Conservation (phyloP, 2,888 invertebrate genomes). For the Epicampocera succincta region DNA sequence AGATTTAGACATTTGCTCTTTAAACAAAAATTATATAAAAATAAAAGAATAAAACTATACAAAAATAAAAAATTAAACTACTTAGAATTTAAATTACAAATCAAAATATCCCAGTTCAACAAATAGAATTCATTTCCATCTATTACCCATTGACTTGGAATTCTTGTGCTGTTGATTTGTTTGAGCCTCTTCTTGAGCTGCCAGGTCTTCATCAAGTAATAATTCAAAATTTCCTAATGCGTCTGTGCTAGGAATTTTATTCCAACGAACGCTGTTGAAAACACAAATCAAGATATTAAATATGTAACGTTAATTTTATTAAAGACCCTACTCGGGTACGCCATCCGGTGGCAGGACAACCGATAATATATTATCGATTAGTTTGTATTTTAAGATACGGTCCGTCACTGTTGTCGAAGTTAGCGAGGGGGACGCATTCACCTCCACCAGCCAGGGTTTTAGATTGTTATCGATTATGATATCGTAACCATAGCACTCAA, state of each 20-base stretch:
- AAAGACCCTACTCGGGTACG: constrained; percentile 85
- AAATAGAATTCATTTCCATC: constrained; percentile 76
- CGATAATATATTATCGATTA: constrained; percentile 95
- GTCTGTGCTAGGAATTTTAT: constrained; percentile 89
- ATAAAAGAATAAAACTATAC: neutral
- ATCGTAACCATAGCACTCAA: constrained; percentile 93
- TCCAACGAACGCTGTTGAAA: constrained; percentile 87
- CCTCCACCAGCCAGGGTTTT: constrained; percentile 96
- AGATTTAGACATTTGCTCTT: too few species aligned
- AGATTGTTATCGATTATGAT: constrained; percentile 96
- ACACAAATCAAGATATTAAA: constrained; percentile 16
- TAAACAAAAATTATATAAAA: too few species aligned
- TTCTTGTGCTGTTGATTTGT: constrained; percentile 69
- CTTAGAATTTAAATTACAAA: neutral
- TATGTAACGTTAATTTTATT: neutral
- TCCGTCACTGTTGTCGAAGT: constrained; percentile 97
- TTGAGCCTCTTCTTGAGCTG: constrained; percentile 71
- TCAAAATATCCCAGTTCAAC: neutral
- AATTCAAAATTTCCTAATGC: constrained; percentile 92
- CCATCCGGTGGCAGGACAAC: constrained; percentile 94
- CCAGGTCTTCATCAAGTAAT: constrained; percentile 90
- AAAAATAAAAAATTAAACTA: neutral
- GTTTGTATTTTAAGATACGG: constrained; percentile 94
- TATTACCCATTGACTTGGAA: constrained; percentile 73
- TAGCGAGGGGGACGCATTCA: constrained; percentile 96